Evolutionary conservation across 1,140 invertebrate species (phyloP), one percentile per base, ranked within the genome.

Genomic region (Samia ricini): DNA sequence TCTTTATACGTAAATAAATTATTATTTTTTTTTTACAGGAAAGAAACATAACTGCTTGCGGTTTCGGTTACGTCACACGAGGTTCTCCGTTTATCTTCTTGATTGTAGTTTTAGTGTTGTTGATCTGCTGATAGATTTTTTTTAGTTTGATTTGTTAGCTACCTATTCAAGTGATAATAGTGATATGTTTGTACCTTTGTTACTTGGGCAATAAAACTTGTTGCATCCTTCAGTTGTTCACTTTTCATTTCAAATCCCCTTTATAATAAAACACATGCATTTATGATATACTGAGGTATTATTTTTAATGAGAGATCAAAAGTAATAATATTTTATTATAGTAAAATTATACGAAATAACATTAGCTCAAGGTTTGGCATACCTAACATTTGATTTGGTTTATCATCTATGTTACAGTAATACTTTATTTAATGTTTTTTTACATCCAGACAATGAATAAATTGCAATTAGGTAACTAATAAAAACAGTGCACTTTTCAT

Each of bases 151-250:
- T 23, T 52, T 22, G 7, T 26, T 56, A 33, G 55, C 36, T 22
- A 50, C 12, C n/a, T 42, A 15, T 21, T 33, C 6, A 57, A 57
- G 56, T 57, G 33, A 57, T 36, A 26, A 56, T 29, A 22, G 51
- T 15, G 51, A 63, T 62, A 72, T 52, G 77, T 85, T 85, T 88
- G 70, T 85, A 88, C 79, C 77, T 85, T 85, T 85, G 81, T 84
- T 86, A 85, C 73, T 83, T 85, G 82, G 71, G 68, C 75, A 89
- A 85, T 89, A 87, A 89, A 88, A 81, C 50, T 74, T 83, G 81
- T 85, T 86, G 72, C 84, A 81, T 73, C 72, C 61, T 74, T 78
- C 56, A 33, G 24, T 55, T 71, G 42, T 79, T 68, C 79, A 60
- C 66, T 73, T 77, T 66, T 19, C 33, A n/a, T 22, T 36, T 20